Evolutionary conservation across 2,797 vertebrate genomes (phyloP).

Genomic region (Tenualosa ilisha): DNA sequence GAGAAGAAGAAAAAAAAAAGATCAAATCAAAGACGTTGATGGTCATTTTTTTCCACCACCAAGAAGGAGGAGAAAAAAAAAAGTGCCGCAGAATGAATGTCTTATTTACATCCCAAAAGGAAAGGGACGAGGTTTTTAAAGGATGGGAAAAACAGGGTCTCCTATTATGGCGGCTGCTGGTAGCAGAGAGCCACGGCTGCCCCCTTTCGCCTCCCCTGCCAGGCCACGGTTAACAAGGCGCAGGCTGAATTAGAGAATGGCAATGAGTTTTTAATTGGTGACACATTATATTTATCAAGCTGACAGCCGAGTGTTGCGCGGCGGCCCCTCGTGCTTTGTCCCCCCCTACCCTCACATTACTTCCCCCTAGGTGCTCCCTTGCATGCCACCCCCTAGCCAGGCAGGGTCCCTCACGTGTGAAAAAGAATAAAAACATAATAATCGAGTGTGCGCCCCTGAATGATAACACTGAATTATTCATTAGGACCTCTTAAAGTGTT

Average conservation of each 20-base stretch:
- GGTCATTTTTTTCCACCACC: conserved; percentile 83
- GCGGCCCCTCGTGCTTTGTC: conserved; percentile 84
- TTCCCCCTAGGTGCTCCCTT: conserved; percentile 78
- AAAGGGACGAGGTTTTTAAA: conserved; percentile 75
- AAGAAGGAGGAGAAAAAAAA: conserved; percentile 62
- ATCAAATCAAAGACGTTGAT: conserved; percentile 89
- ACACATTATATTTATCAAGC: conserved; percentile 97
- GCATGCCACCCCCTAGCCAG: conserved; percentile 60
- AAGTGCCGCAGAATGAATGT: conserved; percentile 88
- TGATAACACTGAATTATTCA: conserved; percentile 97
- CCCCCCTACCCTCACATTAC: conserved; percentile 75
- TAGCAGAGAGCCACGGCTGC: conserved; percentile 68
- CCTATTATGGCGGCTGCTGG: conserved; percentile 79
- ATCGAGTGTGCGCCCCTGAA: conserved; percentile 80
- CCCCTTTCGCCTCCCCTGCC: conserved; percentile 77
- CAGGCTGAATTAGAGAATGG: conserved; percentile 85
- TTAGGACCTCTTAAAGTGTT: conserved; percentile 81
- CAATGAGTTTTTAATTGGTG: conserved; percentile 97
- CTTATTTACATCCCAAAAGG: conserved; percentile 94
- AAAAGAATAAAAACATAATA: conserved; percentile 76
- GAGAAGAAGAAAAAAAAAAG: conserved; percentile 64
- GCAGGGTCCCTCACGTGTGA: conserved; percentile 78
- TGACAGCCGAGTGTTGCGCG: conserved; percentile 82
- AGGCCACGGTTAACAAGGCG: conserved; percentile 89
- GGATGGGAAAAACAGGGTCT: conserved; percentile 83